Evolutionary conservation across 2,797 vertebrate species (phyloP).

Genomic region (Sebastes glaucus): DNA sequence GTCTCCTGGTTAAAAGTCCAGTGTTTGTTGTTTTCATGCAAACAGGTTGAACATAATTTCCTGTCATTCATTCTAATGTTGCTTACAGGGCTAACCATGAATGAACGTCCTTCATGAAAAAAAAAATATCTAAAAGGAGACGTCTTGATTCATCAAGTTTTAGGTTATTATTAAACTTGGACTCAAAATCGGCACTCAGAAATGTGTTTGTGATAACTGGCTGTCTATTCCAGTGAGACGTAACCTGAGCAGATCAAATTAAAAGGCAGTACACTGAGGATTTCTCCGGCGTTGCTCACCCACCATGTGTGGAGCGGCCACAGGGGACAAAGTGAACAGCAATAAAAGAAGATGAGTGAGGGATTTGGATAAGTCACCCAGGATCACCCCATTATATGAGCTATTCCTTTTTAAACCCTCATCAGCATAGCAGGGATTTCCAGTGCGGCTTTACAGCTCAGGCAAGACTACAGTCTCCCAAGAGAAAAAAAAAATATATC

Average conservation of each 20-base stretch:
- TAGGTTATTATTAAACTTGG: slow-evolving; percentile 3
- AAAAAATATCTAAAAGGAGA: background rate
- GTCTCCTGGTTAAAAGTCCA: too few relatives aligned
- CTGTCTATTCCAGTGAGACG: background rate
- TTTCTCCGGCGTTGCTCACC: slow-evolving; percentile 43
- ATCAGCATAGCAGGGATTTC: slow-evolving; percentile 76
- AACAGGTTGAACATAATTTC: background rate
- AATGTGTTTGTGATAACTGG: slow-evolving; percentile 10
- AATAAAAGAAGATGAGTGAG: slow-evolving; percentile 79
- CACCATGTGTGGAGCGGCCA: slow-evolving; percentile 52
- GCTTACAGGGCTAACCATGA: background rate
- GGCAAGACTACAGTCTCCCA: slow-evolving; percentile 49
- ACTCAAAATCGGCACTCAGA: slow-evolving; percentile 1
- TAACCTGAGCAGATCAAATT: slow-evolving; percentile 60
- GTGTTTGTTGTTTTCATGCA: too few relatives aligned
- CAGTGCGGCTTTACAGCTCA: slow-evolving; percentile 54
- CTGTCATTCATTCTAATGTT: background rate
- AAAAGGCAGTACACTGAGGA: slow-evolving; percentile 53
- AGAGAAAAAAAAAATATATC: slow-evolving; percentile 15
- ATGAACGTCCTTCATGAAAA: background rate
- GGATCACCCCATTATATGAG: slow-evolving; percentile 78
- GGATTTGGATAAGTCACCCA: slow-evolving; percentile 78
- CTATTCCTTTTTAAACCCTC: slow-evolving; percentile 75
- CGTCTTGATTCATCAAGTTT: background rate
- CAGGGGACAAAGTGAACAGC: slow-evolving; percentile 71